Evolutionary conservation across 2,888 invertebrate genomes (phyloP), one percentile per base, ranked within the genome.

Genomic region (Camponotus fellah): DNA sequence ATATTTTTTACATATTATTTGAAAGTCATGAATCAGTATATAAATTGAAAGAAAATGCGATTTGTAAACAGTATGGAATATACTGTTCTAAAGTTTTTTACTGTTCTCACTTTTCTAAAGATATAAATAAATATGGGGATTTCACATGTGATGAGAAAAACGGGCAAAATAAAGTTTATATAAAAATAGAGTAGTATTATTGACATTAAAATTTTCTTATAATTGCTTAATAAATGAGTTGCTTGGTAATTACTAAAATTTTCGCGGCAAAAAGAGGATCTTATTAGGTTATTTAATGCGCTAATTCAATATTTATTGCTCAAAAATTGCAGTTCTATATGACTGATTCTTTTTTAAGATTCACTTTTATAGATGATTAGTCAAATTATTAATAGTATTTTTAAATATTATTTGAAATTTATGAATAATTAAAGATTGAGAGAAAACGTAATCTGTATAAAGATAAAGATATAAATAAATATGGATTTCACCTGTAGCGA

Each of bases 281-380:
- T 26, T 26, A 26, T 26, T 2, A 26, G 26, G 26, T 2, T 26
- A 26, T 26, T 26, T 26, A 26, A 40, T 58, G 77, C 68, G 26
- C 68, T 77, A 32, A 77, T 77, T 12, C 69, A 69, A 56, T 32
- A 77, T 68, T 77, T 77, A 58, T 58, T 77, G 56, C 32, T 58
- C 32, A 68, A 77, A 56, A 77, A 77, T 77, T 77, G 77, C 56
- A 56, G 21, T 56, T 68, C 8, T 49, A 21, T 26, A 26, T 14
- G 10, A 10, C 17, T 17, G 5, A 26, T 43, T 77, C 43, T 68
- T 68, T 77, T n/a, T 34, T 17, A 46, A 76, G 34, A 6, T 32
- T 3, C 4, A 26, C 17, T 12, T 56, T 40, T 4, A 56, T 40
- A 32, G n/a, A 40, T 66, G 9, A 77, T 68, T 65, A 53, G 4